A percentile compares a stretch with the other conserved stretches of the same genome.
Conservation (phyloP, 1,140 invertebrate species). For the Laodelphax striatellus region DNA sequence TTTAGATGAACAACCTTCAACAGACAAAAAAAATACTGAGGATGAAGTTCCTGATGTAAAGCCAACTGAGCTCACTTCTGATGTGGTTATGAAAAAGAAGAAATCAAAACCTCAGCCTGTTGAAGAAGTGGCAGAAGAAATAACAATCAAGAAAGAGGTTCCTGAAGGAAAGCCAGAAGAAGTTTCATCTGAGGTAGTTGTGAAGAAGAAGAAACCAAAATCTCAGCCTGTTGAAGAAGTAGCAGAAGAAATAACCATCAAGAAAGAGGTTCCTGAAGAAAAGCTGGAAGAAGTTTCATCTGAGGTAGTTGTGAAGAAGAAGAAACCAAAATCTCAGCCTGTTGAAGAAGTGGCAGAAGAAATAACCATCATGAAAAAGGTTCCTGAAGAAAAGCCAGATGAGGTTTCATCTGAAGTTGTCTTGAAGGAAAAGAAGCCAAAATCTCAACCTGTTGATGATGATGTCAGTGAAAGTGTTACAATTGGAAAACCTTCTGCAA, state of each 20-base stretch:
- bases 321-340: constrained; percentile 26
- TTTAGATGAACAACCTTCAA: no score
- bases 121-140: constrained; percentile 34
- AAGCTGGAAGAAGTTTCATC: constrained; percentile 26
- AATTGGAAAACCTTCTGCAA: constrained; percentile 22
- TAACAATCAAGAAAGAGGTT: constrained; percentile 28
- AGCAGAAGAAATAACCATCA: constrained; percentile 35
- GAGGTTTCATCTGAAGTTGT: constrained; percentile 33
- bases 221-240: constrained; percentile 29
- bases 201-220: constrained; percentile 32
- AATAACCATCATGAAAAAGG: constrained; percentile 33
- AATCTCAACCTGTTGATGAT: constrained; percentile 19
- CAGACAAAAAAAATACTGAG: no score
- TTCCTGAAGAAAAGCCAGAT: constrained; percentile 23
- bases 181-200: constrained; percentile 18
- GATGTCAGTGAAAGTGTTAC: constrained; percentile 23
- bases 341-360: constrained; percentile 35
- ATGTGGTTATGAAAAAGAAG: constrained; percentile 2
- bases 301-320: constrained; percentile 30
- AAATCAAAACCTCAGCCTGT: constrained; percentile 24
- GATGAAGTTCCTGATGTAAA: constrained; percentile 12
- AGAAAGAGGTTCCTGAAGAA: constrained; percentile 31
- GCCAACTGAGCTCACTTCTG: not conserved
- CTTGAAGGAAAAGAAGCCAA: constrained; percentile 29
- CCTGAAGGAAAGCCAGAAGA: constrained; percentile 23